Conservation (phyloP, 2,113 vertebrate genomes). For the Entomyzon cyanotis region DNA sequence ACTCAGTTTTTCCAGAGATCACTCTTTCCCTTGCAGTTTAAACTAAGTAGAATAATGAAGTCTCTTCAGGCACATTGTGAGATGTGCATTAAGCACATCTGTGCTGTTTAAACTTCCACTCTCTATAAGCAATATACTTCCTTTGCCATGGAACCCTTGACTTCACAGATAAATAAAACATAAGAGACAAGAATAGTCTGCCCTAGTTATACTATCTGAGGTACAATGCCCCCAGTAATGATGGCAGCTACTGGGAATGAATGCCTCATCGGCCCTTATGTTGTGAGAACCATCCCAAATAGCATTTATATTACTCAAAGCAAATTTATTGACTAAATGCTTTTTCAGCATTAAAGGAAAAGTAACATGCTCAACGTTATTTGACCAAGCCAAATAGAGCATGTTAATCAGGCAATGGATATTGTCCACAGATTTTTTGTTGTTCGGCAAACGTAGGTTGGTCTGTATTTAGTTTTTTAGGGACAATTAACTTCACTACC, state of each 20-base stretch:
- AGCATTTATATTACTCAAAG: background rate
- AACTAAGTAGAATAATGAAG: background rate
- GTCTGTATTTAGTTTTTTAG: slow-evolving; percentile 7
- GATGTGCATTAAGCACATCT: background rate
- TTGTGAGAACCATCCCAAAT: background rate
- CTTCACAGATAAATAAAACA: slow-evolving; percentile 10
- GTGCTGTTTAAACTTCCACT: background rate
- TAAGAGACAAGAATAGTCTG: background rate
- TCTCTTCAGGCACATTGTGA: background rate
- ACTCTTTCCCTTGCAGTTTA: background rate
- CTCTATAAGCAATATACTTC: background rate
- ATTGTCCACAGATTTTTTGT: background rate
- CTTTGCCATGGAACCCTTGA: background rate
- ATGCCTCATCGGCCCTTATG: background rate
- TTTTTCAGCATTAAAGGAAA: slow-evolving; percentile 19
- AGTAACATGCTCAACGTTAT: background rate
- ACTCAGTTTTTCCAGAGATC: background rate
- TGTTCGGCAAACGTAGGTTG: background rate
- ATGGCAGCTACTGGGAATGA: background rate
- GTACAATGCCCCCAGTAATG: background rate
- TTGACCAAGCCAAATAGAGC: slow-evolving; percentile 35
- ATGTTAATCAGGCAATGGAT: slow-evolving; percentile 11
- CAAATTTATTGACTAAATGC: slow-evolving; percentile 17
- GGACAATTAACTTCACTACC: slow-evolving; percentile 13
- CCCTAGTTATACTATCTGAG: background rate